phyloP scores from a whole-genome alignment of 2,888 invertebrate genomes.

The Azorinus chamasolen region DNA sequence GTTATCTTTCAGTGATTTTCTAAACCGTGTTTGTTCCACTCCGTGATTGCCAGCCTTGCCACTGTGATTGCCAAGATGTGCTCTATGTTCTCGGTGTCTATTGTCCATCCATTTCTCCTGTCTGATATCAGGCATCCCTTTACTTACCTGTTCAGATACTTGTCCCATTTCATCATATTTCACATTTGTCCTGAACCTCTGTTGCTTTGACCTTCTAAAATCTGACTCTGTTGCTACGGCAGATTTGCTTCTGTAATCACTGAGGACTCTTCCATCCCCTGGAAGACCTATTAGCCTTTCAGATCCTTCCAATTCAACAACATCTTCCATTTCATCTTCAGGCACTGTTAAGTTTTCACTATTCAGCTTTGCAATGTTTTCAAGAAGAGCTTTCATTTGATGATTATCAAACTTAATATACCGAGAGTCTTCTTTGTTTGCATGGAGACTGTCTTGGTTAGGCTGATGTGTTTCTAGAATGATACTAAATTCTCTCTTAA shows the following conservation, averaged over 20 bases:
- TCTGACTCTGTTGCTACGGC: too few species aligned
- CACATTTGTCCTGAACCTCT: too few species aligned
- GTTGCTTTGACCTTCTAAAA: too few species aligned
- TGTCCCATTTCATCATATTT: too few species aligned
- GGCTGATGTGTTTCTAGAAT: slow-evolving; percentile 11
- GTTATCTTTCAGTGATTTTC: too few species aligned
- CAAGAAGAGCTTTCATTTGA: neutral
- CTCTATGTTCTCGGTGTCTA: too few species aligned
- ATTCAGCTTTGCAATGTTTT: neutral
- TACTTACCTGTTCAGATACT: too few species aligned
- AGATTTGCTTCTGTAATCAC: neutral
- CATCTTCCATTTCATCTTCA: neutral
- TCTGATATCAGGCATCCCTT: too few species aligned
- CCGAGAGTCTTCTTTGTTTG: neutral
- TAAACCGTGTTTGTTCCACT: too few species aligned
- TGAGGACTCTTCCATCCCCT: neutral
- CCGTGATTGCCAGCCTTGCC: too few species aligned
- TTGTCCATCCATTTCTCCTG: too few species aligned
- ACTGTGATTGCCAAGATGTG: too few species aligned
- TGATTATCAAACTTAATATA: neutral
- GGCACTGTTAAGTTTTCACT: neutral
- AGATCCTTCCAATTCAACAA: neutral
- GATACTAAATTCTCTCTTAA: slow-evolving; percentile 30
- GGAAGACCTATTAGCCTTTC: neutral
- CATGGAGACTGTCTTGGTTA: neutral